phyloP scores from a whole-genome alignment of 1,140 invertebrate genomes.

The Bombus confusus region DNA sequence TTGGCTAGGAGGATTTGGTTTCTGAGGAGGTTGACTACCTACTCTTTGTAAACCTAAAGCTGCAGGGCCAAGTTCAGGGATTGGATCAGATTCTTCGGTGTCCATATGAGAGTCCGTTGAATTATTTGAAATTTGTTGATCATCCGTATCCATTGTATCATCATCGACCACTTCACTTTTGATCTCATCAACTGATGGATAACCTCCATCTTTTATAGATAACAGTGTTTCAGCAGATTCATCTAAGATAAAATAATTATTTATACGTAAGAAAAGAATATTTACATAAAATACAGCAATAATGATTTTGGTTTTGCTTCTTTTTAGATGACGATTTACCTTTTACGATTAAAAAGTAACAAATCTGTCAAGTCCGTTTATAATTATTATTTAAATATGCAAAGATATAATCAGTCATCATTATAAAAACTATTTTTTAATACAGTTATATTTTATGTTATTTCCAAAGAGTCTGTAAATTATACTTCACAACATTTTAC shows the following conservation, averaged over 20 bases:
- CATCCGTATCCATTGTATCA: slow-evolving; percentile 85
- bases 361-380: neutral
- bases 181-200: slow-evolving; percentile 79
- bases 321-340: neutral
- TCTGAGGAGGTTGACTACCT: slow-evolving; percentile 88
- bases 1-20: slow-evolving; percentile 85
- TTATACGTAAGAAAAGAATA: neutral
- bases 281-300: neutral
- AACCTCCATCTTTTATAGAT: slow-evolving; percentile 84
- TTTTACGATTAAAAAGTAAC: neutral
- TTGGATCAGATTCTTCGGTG: slow-evolving; percentile 85
- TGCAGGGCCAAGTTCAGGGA: slow-evolving; percentile 88
- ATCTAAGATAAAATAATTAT: slow-evolving; percentile 70
- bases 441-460: neutral
- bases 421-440: neutral
- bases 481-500: neutral
- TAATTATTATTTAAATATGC: neutral
- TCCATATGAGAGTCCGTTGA: slow-evolving; percentile 82
- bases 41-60: slow-evolving; percentile 90
- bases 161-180: slow-evolving; percentile 83
- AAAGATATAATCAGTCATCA: neutral
- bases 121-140: slow-evolving; percentile 77
- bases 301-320: neutral
- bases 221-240: slow-evolving; percentile 83
- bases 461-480: neutral